Evolutionary conservation across 2,113 vertebrate species (phyloP).

Genomic region (Ictidomys tridecemlineatus): DNA sequence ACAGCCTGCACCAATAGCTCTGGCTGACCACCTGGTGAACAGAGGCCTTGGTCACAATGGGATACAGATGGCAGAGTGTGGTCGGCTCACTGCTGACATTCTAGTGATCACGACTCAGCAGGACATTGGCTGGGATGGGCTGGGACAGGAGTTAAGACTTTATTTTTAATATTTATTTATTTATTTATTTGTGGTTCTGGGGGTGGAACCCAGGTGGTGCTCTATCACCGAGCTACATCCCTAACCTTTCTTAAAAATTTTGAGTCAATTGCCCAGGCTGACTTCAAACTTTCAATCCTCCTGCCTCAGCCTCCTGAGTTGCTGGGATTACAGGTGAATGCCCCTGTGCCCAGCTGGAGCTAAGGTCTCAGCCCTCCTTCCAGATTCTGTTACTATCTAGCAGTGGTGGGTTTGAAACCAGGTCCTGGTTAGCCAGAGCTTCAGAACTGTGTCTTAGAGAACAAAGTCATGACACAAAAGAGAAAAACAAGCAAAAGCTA

Average conservation of each 20-base stretch:
- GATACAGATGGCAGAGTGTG: background rate
- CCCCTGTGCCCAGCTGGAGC: too few species aligned
- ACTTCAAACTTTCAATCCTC: background rate
- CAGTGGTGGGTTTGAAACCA: background rate
- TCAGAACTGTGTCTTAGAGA: background rate
- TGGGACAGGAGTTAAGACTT: background rate
- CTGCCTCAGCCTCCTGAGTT: too few species aligned
- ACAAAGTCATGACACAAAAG: background rate
- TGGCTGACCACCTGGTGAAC: background rate
- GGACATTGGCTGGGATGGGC: background rate
- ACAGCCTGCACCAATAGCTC: background rate
- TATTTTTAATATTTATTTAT: too few species aligned
- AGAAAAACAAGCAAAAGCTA: background rate
- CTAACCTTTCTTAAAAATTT: too few species aligned
- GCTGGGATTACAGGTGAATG: too few species aligned
- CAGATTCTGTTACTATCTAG: background rate
- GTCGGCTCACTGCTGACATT: background rate
- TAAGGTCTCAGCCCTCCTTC: background rate
- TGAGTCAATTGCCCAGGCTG: too few species aligned
- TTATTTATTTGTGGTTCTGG: too few species aligned
- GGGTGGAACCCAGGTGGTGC: too few species aligned
- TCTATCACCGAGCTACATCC: too few species aligned
- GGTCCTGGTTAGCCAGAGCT: background rate
- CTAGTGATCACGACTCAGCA: background rate
- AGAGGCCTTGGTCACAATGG: background rate